A percentile compares a stretch with the other conserved stretches of the same genome.
phyloP scores from a whole-genome alignment of 2,113 vertebrate genomes.

The Rhea pennata region DNA sequence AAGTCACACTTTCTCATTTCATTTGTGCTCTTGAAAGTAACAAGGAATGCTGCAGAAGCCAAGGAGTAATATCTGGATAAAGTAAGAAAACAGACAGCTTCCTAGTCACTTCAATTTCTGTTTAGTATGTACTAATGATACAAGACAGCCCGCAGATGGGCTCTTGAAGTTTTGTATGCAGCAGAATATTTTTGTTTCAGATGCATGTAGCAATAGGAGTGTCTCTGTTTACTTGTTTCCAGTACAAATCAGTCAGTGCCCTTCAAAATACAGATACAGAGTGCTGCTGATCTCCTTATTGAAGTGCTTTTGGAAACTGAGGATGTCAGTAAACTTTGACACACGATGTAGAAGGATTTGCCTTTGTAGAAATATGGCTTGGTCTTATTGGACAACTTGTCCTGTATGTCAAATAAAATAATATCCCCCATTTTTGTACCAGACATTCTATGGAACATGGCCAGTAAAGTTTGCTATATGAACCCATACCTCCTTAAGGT shows the following conservation, averaged over 20 bases:
- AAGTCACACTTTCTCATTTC: conserved; percentile 11
- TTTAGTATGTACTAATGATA: not conserved
- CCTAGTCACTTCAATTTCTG: not conserved
- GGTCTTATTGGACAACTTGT: not conserved
- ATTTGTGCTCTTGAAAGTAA: conserved; percentile 22
- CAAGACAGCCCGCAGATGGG: not conserved
- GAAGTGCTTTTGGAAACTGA: not conserved
- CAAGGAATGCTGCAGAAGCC: conserved; percentile 32
- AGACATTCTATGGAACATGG: not conserved
- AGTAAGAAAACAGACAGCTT: not conserved
- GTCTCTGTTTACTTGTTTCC: not conserved
- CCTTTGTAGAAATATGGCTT: not conserved
- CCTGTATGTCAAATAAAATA: not conserved
- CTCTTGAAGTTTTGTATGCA: not conserved
- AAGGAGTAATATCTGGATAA: conserved; percentile 6
- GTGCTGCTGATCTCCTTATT: not conserved
- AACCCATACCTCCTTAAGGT: not conserved
- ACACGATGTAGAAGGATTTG: not conserved
- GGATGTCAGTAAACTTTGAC: not conserved
- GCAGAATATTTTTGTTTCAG: not conserved
- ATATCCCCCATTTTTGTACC: not conserved
- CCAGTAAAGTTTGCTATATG: not conserved
- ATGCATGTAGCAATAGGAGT: not conserved
- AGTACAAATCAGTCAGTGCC: not conserved
- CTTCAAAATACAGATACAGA: not conserved